Base-by-base conservation (phyloP, 2,113 vertebrate genomes). In the Anolis sagrei region DNA sequence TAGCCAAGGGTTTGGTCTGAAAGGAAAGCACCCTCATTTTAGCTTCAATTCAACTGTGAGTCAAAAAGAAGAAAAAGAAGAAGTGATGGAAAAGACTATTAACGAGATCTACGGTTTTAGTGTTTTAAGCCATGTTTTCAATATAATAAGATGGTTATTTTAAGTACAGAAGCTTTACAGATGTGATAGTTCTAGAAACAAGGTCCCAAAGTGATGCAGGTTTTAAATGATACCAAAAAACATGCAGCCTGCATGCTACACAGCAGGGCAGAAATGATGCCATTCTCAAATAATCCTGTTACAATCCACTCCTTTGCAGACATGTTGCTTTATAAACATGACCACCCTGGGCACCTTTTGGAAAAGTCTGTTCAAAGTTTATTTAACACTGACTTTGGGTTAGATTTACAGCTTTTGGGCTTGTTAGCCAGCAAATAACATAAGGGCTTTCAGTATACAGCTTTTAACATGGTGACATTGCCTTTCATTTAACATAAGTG, bases 401-500 rank as follows among this genome's bases (percentile, higher is more conserved):
- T 88, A 68, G 81, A 72, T 86, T 92, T 89, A 77, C 79, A 86
- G 86, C 86, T 84, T 93, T 81, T 84, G 75, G 90, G 85, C 86
- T 90, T 79, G 81, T 4, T 86, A 82, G 84, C 90, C 88, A 89
- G 62, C 84, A 90, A 92, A 81, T 79, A 90, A 90, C 92, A 91
- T 80, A 39, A 87, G 44, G 73, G 84, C 72, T 90, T 88, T 92
- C 87, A 90, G 10, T 81, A 82, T 21, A 81, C 86, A 88, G 86
- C 87, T 92, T 92, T 92, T 83, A 78, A 89, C 77, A 0, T 87
- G 88, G 88, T 92, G 88, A 90, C 86, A 84, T 88, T 93, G 93
- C 91, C 92, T 95, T 94, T 93, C 93, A 95, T 95, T 95, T 94
- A 88, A 87, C 34, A 0, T 85, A 89, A 92, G 88, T 92, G 93